phyloP scores from a whole-genome alignment of 2,888 invertebrate genomes.

The Aspidiotus rigidus region DNA sequence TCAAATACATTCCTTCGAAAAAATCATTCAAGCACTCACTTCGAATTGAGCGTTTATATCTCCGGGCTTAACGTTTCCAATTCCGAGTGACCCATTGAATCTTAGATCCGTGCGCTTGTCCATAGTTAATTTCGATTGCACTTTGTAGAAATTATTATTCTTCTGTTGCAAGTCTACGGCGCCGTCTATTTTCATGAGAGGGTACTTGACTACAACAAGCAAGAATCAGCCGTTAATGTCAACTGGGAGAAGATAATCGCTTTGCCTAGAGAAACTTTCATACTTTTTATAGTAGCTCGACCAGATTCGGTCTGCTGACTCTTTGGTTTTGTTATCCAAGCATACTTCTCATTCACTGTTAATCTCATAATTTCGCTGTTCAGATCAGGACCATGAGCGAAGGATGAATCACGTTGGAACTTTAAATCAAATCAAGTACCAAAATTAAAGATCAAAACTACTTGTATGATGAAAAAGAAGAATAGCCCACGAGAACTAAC shows the following conservation, averaged over 20 bases:
- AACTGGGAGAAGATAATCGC: no score
- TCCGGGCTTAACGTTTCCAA: constrained; percentile 18
- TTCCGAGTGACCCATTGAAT: constrained; percentile 22
- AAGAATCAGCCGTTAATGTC: neutral
- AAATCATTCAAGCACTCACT: neutral
- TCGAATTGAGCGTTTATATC: constrained; percentile 15
- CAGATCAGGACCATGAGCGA: constrained; percentile 20
- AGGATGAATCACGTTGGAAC: neutral
- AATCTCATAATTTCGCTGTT: constrained; percentile 13
- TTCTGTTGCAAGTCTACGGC: constrained; percentile 7
- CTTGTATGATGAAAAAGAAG: neutral
- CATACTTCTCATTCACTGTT: neutral
- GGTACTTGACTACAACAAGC: constrained; percentile 14
- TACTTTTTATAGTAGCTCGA: neutral
- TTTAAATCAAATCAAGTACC: no score
- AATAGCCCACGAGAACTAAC: neutral
- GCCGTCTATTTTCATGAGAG: constrained; percentile 18
- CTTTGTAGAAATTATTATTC: constrained; percentile 16
- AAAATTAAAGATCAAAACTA: no score
- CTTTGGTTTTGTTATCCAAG: neutral
- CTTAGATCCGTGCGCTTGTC: constrained; percentile 18
- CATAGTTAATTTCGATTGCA: neutral
- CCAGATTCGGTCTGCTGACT: neutral
- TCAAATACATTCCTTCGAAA: no score
- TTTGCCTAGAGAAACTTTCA: no score